These are phyloP conservation scores for Cephus pygmeus DNA, from an alignment of 2,888 invertebrate species.

Conservation along the genomic window DNA sequence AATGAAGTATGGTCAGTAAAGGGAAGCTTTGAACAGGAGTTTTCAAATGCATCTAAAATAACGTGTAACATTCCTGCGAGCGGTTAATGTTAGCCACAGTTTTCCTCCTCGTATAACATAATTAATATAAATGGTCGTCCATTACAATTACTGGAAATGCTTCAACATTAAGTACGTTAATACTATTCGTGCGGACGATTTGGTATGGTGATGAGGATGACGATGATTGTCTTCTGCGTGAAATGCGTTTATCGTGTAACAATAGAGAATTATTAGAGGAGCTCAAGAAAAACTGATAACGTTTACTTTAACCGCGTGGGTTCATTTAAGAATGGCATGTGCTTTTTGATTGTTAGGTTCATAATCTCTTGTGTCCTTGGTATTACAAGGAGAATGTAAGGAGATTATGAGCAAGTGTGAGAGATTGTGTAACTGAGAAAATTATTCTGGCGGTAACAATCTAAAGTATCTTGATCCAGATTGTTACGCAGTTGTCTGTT, in stretches of 20 bases:
- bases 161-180: conserved; percentile 46
- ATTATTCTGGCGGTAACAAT: neutral
- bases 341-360: neutral
- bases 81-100: conserved; percentile 60
- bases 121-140: conserved; percentile 58
- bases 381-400: neutral
- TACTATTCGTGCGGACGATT: conserved; percentile 7
- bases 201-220: conserved; percentile 2
- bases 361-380: neutral
- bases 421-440: neutral
- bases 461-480: neutral
- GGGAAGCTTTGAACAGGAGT: conserved; percentile 46
- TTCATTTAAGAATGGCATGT: conserved; percentile 2
- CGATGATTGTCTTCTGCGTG: neutral
- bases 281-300: conserved; percentile 11
- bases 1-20: conserved; percentile 26
- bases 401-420: neutral
- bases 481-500: neutral
- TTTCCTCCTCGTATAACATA: conserved; percentile 54
- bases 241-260: neutral
- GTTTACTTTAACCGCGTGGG: conserved; percentile 1
- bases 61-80: conserved; percentile 45
- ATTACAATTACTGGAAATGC: conserved; percentile 58
- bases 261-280: conserved; percentile 11
- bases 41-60: conserved; percentile 52